Evolutionary conservation across 1,140 invertebrate genomes (phyloP).

Genomic region (Trichoplusia ni): DNA sequence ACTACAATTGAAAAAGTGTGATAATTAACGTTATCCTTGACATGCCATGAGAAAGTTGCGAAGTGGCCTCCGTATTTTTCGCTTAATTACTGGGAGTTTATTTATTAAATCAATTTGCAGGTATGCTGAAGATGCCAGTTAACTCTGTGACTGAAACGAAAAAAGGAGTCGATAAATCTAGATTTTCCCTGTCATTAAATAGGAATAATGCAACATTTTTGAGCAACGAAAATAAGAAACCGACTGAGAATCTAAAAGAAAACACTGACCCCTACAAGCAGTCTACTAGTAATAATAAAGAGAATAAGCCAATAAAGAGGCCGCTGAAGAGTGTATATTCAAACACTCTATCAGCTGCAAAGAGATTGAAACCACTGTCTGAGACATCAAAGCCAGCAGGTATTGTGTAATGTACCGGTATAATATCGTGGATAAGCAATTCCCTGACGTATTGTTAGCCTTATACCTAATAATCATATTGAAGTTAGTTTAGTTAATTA

Average conservation of each 20-base stretch:
- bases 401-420: constrained; percentile 42
- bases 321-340: constrained; percentile 60
- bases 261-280: constrained; percentile 45
- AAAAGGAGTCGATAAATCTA: constrained; percentile 74
- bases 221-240: constrained; percentile 59
- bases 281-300: constrained; percentile 57
- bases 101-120: constrained; percentile 55
- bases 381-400: constrained; percentile 57
- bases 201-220: constrained; percentile 73
- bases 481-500: not conserved
- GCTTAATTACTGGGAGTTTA: constrained; percentile 40
- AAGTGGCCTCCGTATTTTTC: constrained; percentile 46
- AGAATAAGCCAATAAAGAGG: constrained; percentile 70
- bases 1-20: constrained; percentile 38
- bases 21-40: constrained; percentile 60
- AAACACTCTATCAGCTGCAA: constrained; percentile 72
- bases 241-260: constrained; percentile 44
- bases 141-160: constrained; percentile 73
- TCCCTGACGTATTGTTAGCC: not conserved
- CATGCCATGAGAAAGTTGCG: constrained; percentile 56
- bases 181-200: constrained; percentile 72
- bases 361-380: constrained; percentile 67
- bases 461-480: not conserved
- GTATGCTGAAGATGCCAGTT: constrained; percentile 81
- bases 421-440: not conserved